These are phyloP conservation scores for Holocentrus rufus DNA, from an alignment of 2,797 vertebrate species.

Conservation along the genomic window DNA sequence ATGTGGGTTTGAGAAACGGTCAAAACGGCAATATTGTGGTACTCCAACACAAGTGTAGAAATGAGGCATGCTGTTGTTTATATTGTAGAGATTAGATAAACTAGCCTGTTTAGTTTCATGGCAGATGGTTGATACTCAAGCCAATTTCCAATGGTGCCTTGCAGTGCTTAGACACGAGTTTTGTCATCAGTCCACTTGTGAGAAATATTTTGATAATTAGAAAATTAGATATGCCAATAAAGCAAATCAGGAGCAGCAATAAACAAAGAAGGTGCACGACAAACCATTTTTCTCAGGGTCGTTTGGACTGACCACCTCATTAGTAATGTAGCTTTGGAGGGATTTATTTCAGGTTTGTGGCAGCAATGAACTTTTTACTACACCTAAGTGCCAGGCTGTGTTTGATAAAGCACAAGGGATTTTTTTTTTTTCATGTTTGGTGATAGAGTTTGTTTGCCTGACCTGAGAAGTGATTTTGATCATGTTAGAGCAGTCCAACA, in stretches of 20 bases:
- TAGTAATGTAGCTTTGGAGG: conserved; percentile 88
- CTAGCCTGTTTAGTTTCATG: conserved; percentile 89
- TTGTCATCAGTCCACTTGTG: conserved; percentile 81
- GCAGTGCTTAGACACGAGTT: conserved; percentile 86
- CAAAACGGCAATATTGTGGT: conserved; percentile 67
- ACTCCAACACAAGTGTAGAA: conserved; percentile 85
- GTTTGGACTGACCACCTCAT: conserved; percentile 88
- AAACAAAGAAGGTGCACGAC: conserved; percentile 82
- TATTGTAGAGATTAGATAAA: conserved; percentile 92
- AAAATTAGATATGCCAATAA: conserved; percentile 83
- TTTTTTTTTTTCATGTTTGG: conserved; percentile 43
- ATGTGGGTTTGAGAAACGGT: conserved; percentile 55
- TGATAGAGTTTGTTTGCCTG: conserved; percentile 37
- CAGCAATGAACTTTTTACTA: conserved; percentile 86
- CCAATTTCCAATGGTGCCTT: conserved; percentile 86
- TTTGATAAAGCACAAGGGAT: conserved; percentile 54
- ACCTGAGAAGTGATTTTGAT: conserved; percentile 39
- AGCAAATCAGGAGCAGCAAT: conserved; percentile 72
- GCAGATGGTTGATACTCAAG: conserved; percentile 90
- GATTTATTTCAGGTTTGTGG: conserved; percentile 87
- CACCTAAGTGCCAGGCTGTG: conserved; percentile 84
- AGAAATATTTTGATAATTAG: conserved; percentile 86
- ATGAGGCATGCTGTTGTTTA: conserved; percentile 91
- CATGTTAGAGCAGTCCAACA: neutral
- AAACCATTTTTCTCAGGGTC: conserved; percentile 86